Percentiles rank a stretch among this genome's conserved stretches.
Evolutionary conservation across 2,113 vertebrate genomes (phyloP).

Genomic region (Cochlearius cochlearius): DNA sequence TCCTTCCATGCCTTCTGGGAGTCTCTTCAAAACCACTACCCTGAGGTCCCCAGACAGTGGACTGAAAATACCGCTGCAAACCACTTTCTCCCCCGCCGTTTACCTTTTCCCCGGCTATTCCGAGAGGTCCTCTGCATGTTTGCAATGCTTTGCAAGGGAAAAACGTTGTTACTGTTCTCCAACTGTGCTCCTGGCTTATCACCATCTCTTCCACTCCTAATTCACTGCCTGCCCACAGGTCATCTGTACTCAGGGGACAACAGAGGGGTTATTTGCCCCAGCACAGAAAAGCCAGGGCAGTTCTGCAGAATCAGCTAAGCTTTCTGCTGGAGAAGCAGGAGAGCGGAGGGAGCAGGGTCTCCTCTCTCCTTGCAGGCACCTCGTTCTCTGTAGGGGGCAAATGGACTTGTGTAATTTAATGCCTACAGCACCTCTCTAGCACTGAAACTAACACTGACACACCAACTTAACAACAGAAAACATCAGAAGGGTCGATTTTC

Average conservation of each 20-base stretch:
- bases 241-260: background rate
- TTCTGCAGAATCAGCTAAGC: slow-evolving; percentile 23
- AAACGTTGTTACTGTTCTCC: background rate
- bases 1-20: background rate
- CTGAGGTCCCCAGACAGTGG: background rate
- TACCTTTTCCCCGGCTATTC: background rate
- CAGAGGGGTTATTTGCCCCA: background rate
- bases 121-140: background rate
- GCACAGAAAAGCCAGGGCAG: background rate
- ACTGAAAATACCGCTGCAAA: background rate
- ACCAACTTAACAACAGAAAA: background rate
- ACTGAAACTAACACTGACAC: background rate
- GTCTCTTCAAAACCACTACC: background rate
- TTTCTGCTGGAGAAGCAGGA: background rate
- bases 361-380: background rate
- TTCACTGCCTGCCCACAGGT: background rate
- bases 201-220: background rate
- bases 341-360: background rate
- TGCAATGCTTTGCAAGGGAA: background rate
- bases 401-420: background rate
- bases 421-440: background rate
- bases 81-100: background rate
- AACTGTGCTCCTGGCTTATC: background rate
- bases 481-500: background rate
- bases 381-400: background rate